Base-by-base conservation (phyloP, 2,888 invertebrate species). In the Iphiclides podalirius region DNA sequence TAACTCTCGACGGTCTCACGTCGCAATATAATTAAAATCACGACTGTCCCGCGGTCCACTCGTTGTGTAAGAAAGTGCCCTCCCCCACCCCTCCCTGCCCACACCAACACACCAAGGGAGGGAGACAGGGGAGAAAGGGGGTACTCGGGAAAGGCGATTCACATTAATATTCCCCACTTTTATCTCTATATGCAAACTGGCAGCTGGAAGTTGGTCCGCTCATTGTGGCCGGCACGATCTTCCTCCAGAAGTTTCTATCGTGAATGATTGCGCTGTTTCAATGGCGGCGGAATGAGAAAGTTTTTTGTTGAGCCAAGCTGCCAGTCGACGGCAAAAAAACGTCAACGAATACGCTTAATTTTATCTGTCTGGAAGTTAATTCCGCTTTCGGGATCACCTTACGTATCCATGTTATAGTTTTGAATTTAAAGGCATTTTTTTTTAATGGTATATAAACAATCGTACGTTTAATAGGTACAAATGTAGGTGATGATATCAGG, bases 181-280 rank as follows among this genome's bases (percentile, higher is more conserved):
- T 88, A 88, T 88, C 88, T 88, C 88, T 88, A 87, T 87, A 88
- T 88, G 88, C 88, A 87, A 88, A 88, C 87, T 86, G 87, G 87
- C 85, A 79, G 81, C 75, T 78, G 77, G 79, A 80, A 81, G 74
- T 84, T 84, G 71, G 79, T 76, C 78, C 75, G 75, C 76, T 86
- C 87, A 88, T 87, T 87, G 87, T 86, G 82, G 80, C 75, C 72
- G 61, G 75, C 75, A 70, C 80, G 85, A 84, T 84, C 80, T 75
- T 78, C 71, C 64, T 72, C 63, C 64, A 68, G 65, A 72, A 77
- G 68, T 81, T 81, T 70, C 61, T 59, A 60, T 70, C 66, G 63
- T 77, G 85, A 84, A 85, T 86, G 85, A 87, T 87, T 87, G 85
- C 84, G 83, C 82, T 83, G 80, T 82, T 82, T 77, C 85, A 81